Percentiles rank a stretch among this genome's conserved stretches.
These are phyloP conservation scores for Mormyrus hasselquistii DNA, from an alignment of 2,797 vertebrate species.

Conservation along the genomic window DNA sequence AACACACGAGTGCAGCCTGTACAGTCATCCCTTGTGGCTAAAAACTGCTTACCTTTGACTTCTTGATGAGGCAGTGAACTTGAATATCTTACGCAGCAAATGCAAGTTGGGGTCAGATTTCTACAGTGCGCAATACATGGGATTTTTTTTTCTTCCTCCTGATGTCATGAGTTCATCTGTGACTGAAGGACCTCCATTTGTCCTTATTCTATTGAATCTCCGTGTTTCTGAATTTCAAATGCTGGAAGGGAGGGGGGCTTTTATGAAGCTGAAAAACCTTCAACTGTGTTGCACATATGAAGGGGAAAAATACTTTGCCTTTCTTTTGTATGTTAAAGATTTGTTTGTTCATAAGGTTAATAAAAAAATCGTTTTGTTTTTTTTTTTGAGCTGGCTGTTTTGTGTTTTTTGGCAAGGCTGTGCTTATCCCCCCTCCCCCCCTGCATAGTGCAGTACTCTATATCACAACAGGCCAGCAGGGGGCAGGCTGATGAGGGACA, in stretches of 20 bases:
- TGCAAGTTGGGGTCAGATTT: neutral
- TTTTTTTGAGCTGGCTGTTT: neutral
- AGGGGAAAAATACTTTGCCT: neutral
- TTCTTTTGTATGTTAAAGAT: neutral
- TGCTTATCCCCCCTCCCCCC: neutral
- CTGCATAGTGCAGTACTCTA: neutral
- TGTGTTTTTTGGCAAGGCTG: no score
- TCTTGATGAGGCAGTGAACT: neutral
- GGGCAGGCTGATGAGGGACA: neutral
- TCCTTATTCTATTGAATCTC: neutral
- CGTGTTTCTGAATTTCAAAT: neutral
- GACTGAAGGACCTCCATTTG: neutral
- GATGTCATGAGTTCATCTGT: neutral
- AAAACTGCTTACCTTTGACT: slow-evolving; percentile 5
- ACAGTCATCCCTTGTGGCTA: neutral
- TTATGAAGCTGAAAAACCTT: neutral
- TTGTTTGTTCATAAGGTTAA: neutral
- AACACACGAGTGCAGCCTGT: neutral
- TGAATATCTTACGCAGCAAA: neutral
- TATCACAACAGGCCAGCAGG: neutral
- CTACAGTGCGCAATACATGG: neutral
- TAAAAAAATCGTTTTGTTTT: neutral
- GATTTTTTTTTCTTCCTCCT: neutral
- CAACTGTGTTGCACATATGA: neutral
- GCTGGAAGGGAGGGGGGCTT: neutral